Conservation (phyloP, 1,140 invertebrate genomes). For the Heliconius eleuchia region DNA sequence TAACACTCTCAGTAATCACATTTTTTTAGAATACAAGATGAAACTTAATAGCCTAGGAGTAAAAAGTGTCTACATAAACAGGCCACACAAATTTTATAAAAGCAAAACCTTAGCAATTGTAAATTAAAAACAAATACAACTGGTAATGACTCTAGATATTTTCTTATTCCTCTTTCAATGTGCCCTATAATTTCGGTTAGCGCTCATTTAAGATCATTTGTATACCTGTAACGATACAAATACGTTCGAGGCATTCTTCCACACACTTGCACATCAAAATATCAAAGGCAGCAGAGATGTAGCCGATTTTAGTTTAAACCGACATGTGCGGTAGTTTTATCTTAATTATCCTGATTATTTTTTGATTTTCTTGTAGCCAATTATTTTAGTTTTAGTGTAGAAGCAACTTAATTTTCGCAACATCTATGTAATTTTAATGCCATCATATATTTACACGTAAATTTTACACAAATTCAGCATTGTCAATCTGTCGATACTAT, state of each 20-base stretch:
- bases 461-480: conserved; percentile 73
- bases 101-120: background rate
- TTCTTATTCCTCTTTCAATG: conserved; percentile 47
- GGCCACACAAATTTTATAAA: background rate
- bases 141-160: conserved; percentile 46
- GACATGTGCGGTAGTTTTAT: conserved; percentile 69
- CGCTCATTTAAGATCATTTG: conserved; percentile 67
- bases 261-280: conserved; percentile 46
- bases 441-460: conserved; percentile 52
- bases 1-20: background rate
- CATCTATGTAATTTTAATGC: conserved; percentile 58
- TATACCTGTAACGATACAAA: conserved; percentile 59
- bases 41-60: no score
- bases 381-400: background rate
- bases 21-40: background rate
- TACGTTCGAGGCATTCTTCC: conserved; percentile 61
- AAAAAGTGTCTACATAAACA: no score
- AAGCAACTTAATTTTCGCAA: conserved; percentile 45
- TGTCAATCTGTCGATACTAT: conserved; percentile 58
- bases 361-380: conserved; percentile 41
- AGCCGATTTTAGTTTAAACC: conserved; percentile 63
- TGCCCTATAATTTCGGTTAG: conserved; percentile 76
- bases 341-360: conserved; percentile 33
- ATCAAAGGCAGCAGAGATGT: conserved; percentile 67
- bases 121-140: background rate